Evolutionary conservation across 2,888 invertebrate species (phyloP).

Genomic region (Heterodera filipjevi): DNA sequence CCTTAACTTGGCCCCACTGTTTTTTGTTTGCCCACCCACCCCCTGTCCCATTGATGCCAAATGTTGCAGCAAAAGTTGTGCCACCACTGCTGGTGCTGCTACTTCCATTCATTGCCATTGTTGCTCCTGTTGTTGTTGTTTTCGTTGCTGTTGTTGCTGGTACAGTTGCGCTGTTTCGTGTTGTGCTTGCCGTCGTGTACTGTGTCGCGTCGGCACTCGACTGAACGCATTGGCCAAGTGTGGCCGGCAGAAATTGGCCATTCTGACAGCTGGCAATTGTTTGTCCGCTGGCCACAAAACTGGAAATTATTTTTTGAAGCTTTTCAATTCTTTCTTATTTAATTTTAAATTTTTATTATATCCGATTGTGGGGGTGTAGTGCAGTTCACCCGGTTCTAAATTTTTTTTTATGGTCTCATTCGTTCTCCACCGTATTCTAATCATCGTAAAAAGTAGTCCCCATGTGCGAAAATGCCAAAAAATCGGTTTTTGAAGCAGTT

Average conservation of each 20-base stretch:
- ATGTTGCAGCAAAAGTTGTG: background rate
- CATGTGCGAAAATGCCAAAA: no score
- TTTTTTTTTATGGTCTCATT: no score
- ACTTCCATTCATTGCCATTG: background rate
- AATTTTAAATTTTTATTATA: no score
- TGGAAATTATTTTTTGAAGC: no score
- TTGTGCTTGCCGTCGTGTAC: background rate
- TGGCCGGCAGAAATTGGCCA: conserved; percentile 33
- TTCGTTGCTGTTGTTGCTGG: background rate
- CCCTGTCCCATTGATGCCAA: background rate
- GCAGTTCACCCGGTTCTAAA: no score
- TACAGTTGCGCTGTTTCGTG: background rate
- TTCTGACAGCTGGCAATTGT: conserved; percentile 36
- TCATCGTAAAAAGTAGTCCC: no score
- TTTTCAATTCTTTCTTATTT: no score
- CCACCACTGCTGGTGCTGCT: no score
- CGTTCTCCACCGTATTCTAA: no score
- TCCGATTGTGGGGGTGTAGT: no score
- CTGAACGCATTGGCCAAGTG: conserved; percentile 31
- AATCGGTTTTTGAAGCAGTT: no score
- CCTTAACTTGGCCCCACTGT: no score
- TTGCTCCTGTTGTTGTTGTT: background rate
- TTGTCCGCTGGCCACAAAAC: conserved; percentile 32
- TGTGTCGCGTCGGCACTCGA: conserved; percentile 11
- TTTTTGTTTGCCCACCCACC: background rate